Base-by-base conservation (phyloP, 2,797 vertebrate species). In the Carapus acus region DNA sequence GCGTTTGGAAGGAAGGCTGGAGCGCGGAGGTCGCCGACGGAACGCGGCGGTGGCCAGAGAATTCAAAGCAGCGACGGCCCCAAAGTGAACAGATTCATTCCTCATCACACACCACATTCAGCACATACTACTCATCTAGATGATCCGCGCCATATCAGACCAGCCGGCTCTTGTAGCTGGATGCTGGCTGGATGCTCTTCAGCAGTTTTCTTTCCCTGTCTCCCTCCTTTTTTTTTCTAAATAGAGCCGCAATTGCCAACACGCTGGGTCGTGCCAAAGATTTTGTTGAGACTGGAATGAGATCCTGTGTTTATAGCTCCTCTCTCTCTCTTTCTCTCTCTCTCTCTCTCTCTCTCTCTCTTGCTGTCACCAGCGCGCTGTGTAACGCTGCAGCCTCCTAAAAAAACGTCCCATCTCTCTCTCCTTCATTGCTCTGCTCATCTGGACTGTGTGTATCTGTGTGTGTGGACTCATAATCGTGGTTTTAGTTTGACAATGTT, bases 231-330 rank as follows among this genome's bases (percentile, higher is more conserved):
- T 12, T 21, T 58, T 65, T n/a, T 56, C 80, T 70, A 74, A 64
- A 74, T 69, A 68, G 69, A 62, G 57, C 24, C 42, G 51, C 40
- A 48, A 21, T 40, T 73, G 79, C 76, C 78, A 83, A 41, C 16
- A 2, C 65, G 62, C 33, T 16, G 11, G 19, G 60, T 58, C 44
- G 29, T 58, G 74, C 79, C 73, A 76, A 75, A 71, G 75, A 81
- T 73, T 81, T 81, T 80, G 68, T 77, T 76, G 73, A 77, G 73
- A 74, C 78, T 82, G 78, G 80, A 85, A 76, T 69, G 48, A 65
- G 69, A 79, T 60, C 68, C 72, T 62, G 42, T 81, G 68, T 82
- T 83, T 77, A 80, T 69, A 73, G 62, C 51, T 67, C 58, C 58
- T 65, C 45, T 67, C n/a, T n/a, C n/a, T n/a, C n/a, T n/a, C n/a